Conservation (phyloP, 2,797 vertebrate species). For the Poliocrania exsul region DNA sequence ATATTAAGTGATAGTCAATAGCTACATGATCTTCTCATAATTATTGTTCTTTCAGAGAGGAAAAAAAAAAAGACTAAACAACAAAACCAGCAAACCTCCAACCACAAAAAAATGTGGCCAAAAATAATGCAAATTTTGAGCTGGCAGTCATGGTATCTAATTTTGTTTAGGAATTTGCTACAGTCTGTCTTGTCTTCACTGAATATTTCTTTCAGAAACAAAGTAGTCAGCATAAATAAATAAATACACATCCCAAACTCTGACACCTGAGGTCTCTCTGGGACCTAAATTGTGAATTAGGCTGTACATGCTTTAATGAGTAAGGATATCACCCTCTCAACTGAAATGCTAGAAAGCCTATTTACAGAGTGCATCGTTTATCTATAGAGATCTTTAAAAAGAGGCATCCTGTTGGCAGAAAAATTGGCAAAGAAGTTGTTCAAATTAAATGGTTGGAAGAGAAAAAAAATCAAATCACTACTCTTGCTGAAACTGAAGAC, state of each 20-base stretch:
- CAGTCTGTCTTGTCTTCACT: not conserved
- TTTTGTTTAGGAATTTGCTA: not conserved
- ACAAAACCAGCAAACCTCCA: rapidly evolving
- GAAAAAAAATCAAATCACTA: not conserved
- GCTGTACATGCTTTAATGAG: not conserved
- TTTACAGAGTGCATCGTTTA: not conserved
- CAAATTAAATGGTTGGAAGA: not conserved
- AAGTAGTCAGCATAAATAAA: not conserved
- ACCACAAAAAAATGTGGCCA: not conserved
- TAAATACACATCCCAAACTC: not conserved
- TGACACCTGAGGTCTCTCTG: not conserved
- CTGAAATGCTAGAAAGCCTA: not conserved
- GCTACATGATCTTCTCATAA: not conserved
- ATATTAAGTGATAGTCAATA: not conserved
- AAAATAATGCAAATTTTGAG: not conserved
- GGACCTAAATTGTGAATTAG: not conserved
- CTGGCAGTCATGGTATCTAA: not conserved
- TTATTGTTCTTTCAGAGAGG: not conserved
- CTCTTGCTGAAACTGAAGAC: not conserved
- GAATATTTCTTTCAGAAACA: not conserved
- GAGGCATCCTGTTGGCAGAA: not conserved
- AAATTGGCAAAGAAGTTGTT: not conserved
- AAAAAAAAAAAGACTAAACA: not conserved
- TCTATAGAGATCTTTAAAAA: not conserved
- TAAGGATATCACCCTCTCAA: not conserved